These are phyloP conservation scores for Paramormyrops kingsleyae DNA, from an alignment of 2,113 vertebrate species.

Conservation along the genomic window DNA sequence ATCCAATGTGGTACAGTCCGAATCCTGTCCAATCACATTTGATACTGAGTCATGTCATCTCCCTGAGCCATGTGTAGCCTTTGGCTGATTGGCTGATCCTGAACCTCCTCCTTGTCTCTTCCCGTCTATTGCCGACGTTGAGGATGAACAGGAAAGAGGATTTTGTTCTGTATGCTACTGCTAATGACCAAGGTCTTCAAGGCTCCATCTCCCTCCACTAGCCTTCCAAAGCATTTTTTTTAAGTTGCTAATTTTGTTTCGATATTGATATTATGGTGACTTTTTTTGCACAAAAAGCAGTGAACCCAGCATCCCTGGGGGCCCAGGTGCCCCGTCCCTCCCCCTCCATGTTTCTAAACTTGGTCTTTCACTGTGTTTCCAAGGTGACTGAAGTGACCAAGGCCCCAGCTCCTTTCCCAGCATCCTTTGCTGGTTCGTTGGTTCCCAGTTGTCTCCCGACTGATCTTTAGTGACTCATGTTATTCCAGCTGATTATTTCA, in stretches of 20 bases:
- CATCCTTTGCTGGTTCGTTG: neutral
- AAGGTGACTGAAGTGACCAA: neutral
- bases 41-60: neutral
- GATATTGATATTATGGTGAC: neutral
- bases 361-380: neutral
- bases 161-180: neutral
- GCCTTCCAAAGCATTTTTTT: neutral
- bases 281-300: neutral
- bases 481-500: neutral
- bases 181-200: neutral
- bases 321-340: neutral
- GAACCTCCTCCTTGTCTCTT: neutral
- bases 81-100: neutral
- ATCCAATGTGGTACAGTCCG: neutral
- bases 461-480: neutral
- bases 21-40: neutral
- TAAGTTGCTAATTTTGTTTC: neutral
- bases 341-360: neutral
- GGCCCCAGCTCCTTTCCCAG: neutral
- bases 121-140: neutral
- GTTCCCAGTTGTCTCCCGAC: neutral
- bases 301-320: neutral
- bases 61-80: neutral
- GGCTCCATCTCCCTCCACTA: neutral
- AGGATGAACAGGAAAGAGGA: neutral